phyloP scores from a whole-genome alignment of 2,888 invertebrate species.

The Melinaea menophilus region DNA sequence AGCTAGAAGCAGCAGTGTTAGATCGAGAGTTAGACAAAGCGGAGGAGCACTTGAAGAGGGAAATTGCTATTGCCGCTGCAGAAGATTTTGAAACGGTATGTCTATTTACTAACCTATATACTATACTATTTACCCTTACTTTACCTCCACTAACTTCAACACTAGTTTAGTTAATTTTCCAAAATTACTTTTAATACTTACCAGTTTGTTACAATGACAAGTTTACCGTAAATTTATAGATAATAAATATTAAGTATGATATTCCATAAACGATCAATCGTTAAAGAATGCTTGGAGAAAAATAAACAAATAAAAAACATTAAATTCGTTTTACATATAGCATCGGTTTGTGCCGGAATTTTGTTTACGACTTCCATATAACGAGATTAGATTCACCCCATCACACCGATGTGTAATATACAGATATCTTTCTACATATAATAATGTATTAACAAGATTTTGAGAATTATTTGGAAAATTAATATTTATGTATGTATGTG shows the following conservation, averaged over 20 bases:
- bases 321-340: constrained; percentile 29
- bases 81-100: constrained; percentile 72
- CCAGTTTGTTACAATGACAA: too few species aligned
- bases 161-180: too few species aligned
- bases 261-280: too few species aligned
- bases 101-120: constrained; percentile 35
- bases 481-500: too few species aligned
- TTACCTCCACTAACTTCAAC: too few species aligned
- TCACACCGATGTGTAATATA: constrained; percentile 20
- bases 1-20: constrained; percentile 56
- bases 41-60: constrained; percentile 58
- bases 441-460: too few species aligned
- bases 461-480: too few species aligned
- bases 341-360: constrained; percentile 37
- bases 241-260: too few species aligned
- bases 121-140: too few species aligned
- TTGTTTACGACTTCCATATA: constrained; percentile 44
- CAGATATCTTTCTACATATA: too few species aligned
- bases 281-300: background rate
- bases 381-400: constrained; percentile 35
- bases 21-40: constrained; percentile 57
- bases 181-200: too few species aligned
- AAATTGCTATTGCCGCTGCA: constrained; percentile 62
- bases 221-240: too few species aligned
- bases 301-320: constrained; percentile 17